phyloP scores from a whole-genome alignment of 2,113 vertebrate species.

The Tenebrosternarchus preto region DNA sequence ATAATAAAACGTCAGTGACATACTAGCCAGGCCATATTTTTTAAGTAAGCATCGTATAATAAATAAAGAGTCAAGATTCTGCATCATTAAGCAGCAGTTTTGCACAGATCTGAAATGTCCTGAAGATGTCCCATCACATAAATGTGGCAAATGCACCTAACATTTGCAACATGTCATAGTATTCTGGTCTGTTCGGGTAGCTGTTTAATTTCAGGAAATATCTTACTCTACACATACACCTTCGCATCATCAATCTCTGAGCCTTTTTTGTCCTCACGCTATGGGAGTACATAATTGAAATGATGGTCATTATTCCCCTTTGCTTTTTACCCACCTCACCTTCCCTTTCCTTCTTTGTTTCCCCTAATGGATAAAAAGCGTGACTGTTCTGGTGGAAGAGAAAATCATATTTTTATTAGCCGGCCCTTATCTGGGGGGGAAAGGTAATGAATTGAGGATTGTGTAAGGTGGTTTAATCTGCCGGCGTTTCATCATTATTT shows the following conservation, averaged over 20 bases:
- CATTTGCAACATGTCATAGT: not conserved
- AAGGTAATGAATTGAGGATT: conserved; percentile 79
- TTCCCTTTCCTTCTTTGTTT: conserved; percentile 42
- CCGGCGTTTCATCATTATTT: conserved; percentile 83
- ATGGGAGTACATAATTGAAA: conserved; percentile 34
- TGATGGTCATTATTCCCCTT: conserved; percentile 43
- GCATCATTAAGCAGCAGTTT: not conserved
- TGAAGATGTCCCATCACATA: not conserved
- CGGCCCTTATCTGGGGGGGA: conserved; percentile 65
- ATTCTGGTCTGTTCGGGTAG: not conserved
- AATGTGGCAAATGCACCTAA: not conserved
- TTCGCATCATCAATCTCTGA: conserved; percentile 17
- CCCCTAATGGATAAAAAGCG: conserved; percentile 75
- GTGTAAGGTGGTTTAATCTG: conserved; percentile 80
- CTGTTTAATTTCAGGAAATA: conserved; percentile 22
- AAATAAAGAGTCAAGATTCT: too few species aligned
- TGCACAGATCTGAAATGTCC: not conserved
- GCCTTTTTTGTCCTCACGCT: conserved; percentile 32
- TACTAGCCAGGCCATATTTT: not conserved
- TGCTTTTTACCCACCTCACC: conserved; percentile 46
- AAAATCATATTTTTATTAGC: conserved; percentile 78
- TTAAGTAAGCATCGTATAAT: too few species aligned
- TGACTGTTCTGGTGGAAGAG: conserved; percentile 69
- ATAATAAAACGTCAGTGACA: not conserved
- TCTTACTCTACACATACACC: conserved; percentile 17